Percentiles rank a stretch among this genome's conserved stretches.
Conservation (phyloP, 2,113 vertebrate genomes). For the Toxostoma redivivum region DNA sequence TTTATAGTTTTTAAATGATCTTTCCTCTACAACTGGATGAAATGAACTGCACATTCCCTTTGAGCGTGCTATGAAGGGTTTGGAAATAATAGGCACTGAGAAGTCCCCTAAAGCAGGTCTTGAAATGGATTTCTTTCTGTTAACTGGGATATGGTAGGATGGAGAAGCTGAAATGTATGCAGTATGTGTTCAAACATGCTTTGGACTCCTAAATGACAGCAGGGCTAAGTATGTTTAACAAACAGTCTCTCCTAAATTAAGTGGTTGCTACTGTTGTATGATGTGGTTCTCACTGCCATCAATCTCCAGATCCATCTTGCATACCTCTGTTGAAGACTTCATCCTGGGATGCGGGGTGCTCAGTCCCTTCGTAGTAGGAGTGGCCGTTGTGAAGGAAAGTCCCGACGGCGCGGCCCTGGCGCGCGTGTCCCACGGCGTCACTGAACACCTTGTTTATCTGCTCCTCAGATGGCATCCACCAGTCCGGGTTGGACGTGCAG, state of each 20-base stretch:
- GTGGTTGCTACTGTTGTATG: neutral
- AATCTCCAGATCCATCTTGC: slow-evolving; percentile 84
- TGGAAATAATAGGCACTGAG: slow-evolving; percentile 31
- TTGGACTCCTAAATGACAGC: slow-evolving; percentile 60
- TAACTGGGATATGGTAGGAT: slow-evolving; percentile 1
- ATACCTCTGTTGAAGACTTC: slow-evolving; percentile 62
- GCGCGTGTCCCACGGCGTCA: slow-evolving; percentile 93
- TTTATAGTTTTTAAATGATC: neutral
- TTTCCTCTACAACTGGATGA: slow-evolving; percentile 11
- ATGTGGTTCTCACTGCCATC: slow-evolving; percentile 45
- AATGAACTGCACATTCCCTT: neutral
- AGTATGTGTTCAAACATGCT: slow-evolving; percentile 52
- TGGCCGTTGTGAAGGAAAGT: slow-evolving; percentile 90
- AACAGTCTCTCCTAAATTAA: slow-evolving; percentile 50
- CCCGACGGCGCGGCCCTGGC: slow-evolving; percentile 93
- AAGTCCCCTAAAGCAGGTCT: slow-evolving; percentile 21
- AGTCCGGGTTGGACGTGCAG: slow-evolving; percentile 96
- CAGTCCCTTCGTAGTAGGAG: slow-evolving; percentile 87
- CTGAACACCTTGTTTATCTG: slow-evolving; percentile 99
- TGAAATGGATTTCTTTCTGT: slow-evolving; percentile 28
- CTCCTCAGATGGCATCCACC: slow-evolving; percentile 99
- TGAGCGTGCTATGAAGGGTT: neutral
- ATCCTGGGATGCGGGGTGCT: slow-evolving; percentile 85
- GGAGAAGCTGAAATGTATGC: neutral
- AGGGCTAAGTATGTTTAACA: slow-evolving; percentile 32